phyloP scores from a whole-genome alignment of 2,888 invertebrate species.

The Zele albiditarsus region DNA sequence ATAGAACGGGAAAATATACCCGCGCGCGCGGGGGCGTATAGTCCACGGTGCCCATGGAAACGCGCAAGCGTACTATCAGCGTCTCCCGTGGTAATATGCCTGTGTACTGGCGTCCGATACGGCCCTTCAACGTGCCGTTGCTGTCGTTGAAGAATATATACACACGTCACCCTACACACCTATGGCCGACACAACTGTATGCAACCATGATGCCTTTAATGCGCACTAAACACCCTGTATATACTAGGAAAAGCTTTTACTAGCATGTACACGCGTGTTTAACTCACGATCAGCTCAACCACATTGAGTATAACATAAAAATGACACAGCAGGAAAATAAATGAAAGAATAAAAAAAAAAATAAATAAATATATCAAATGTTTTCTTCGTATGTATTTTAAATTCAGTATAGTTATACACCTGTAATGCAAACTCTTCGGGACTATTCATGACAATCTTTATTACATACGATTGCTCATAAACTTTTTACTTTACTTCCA shows the following conservation, averaged over 20 bases:
- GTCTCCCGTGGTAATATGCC: slow-evolving; percentile 37
- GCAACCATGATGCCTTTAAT: slow-evolving; percentile 62
- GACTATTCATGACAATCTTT: background rate
- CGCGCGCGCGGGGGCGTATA: slow-evolving; percentile 66
- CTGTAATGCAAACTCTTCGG: background rate
- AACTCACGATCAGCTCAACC: slow-evolving; percentile 55
- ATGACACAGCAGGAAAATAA: slow-evolving; percentile 21
- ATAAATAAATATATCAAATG: background rate
- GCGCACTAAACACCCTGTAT: slow-evolving; percentile 71
- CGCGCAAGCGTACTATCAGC: slow-evolving; percentile 67
- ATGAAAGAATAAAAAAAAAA: background rate
- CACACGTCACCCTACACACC: slow-evolving; percentile 47
- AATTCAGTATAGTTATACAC: background rate
- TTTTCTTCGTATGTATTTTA: background rate
- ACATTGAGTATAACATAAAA: slow-evolving; percentile 38
- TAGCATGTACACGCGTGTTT: slow-evolving; percentile 61
- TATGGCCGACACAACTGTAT: slow-evolving; percentile 58
- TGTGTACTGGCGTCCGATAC: slow-evolving; percentile 46
- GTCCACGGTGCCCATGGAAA: slow-evolving; percentile 70
- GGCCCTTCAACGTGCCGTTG: slow-evolving; percentile 62
- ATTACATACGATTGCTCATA: background rate
- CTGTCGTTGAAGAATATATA: slow-evolving; percentile 38
- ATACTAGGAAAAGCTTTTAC: slow-evolving; percentile 59
- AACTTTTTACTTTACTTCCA: background rate
- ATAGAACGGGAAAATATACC: slow-evolving; percentile 48